A percentile compares a stretch with the other conserved stretches of the same genome.
Conservation (phyloP, 2,113 vertebrate species). For the Pluvianellus socialis region DNA sequence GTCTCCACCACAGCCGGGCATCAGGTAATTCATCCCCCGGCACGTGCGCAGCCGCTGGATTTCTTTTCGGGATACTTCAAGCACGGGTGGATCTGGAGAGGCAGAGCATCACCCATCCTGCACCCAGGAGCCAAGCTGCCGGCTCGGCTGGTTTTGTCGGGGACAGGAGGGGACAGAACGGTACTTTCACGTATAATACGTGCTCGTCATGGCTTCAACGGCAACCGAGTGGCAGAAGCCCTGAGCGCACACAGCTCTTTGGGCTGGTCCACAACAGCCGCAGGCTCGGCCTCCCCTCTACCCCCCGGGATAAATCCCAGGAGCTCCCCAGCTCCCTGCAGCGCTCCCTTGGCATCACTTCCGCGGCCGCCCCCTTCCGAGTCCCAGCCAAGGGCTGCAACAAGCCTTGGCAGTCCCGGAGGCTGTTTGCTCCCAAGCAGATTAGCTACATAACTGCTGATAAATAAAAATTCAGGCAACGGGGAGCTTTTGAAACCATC, state of each 20-base stretch:
- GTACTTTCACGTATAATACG: rapidly evolving
- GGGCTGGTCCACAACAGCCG: background rate
- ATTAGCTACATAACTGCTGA: background rate
- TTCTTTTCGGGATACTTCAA: background rate
- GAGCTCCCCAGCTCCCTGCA: background rate
- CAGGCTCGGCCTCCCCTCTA: background rate
- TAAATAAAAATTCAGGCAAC: background rate
- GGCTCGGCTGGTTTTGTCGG: background rate
- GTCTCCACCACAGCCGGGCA: background rate
- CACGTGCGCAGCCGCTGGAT: rapidly evolving
- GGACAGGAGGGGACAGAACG: background rate
- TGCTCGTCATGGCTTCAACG: background rate
- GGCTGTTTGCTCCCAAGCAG: background rate
- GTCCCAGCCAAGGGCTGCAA: background rate
- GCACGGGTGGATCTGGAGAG: rapidly evolving
- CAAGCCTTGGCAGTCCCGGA: background rate
- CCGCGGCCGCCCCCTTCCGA: rapidly evolving
- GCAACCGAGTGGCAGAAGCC: rapidly evolving
- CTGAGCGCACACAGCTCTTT: background rate
- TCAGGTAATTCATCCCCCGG: no score
- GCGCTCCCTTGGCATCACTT: background rate
- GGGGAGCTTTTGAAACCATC: background rate
- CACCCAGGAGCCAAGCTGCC: background rate
- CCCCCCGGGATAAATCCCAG: background rate
- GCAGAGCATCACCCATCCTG: rapidly evolving